phyloP scores from a whole-genome alignment of 2,888 invertebrate species.

The Blastobasis lacticolella region DNA sequence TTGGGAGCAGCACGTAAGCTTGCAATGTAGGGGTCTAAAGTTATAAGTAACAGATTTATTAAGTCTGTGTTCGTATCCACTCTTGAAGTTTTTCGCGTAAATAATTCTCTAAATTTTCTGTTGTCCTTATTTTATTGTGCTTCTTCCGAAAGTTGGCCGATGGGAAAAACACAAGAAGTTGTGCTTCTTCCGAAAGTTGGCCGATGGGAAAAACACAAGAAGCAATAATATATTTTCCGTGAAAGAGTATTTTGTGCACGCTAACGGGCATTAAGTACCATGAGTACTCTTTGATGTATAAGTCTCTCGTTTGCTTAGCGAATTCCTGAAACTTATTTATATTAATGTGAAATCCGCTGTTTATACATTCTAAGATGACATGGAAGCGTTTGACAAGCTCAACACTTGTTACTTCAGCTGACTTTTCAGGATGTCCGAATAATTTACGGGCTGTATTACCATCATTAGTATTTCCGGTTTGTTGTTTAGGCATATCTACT shows the following conservation, averaged over 20 bases:
- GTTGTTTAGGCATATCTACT: conserved; percentile 5
- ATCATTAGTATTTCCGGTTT: conserved; percentile 6
- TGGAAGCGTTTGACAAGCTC: neutral
- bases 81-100: conserved; percentile 8
- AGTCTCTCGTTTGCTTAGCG: neutral
- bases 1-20: too few relatives aligned
- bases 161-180: neutral
- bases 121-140: conserved; percentile 13
- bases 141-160: conserved; percentile 11
- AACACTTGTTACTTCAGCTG: neutral
- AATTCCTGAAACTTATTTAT: neutral
- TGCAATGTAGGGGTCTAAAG: conserved; percentile 9
- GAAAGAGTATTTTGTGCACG: conserved; percentile 2
- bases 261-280: conserved; percentile 5
- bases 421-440: neutral
- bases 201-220: conserved; percentile 3
- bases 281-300: conserved; percentile 1
- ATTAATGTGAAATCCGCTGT: neutral
- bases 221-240: conserved; percentile 1
- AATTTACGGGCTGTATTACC: conserved; percentile 7
- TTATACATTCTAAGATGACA: neutral
- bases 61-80: conserved; percentile 8
- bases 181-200: conserved; percentile 12
- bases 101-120: conserved; percentile 5
- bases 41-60: conserved; percentile 6